Base-by-base conservation (phyloP, 2,888 invertebrate species). In the Trachelus stipa region DNA sequence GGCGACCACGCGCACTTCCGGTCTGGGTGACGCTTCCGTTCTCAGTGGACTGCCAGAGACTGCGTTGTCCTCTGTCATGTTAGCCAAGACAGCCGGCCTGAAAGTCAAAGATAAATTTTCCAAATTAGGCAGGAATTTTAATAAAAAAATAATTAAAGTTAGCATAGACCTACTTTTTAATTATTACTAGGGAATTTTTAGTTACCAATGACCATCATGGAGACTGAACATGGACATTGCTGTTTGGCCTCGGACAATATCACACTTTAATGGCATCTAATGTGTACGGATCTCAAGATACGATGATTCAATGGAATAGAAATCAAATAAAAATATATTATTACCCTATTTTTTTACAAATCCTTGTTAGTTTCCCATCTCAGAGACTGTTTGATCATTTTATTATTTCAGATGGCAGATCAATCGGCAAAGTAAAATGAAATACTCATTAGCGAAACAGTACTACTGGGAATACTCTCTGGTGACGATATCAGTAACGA, bases 1-100 rank as follows among this genome's bases (percentile, higher is more conserved):
- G 11, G 89, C 89, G 77, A 90, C 84, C 78, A 90, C 88, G 68
- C 90, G 89, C 31, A 90, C 86, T 85, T 90, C 90, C 84, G 91
- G 88, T 73, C 88, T 83, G 0, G 90, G 88, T 15, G 88, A 87
- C 6, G 87, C 84, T 69, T 88, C 87, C 40, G 40, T 56, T 35
- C 83, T 81, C 73, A 87, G 31, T 0, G 87, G 88, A 69, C 87
- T 88, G 30, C 83, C 85, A n/a, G 87, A 79, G 68, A 80, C 83
- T 69, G 82, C 84, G 31, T 85, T 76, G 4, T 88, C 87, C 74
- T 88, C 88, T 31, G 85, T 76, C 40, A 23, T 1, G 73, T 83
- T 87, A 75, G 82, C 76, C 74, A 85, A 73, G 11, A 78, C 56
- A 31, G 79, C 69, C 34, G 86, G 80, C 83, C 88, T 88, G 79